phyloP scores from a whole-genome alignment of 2,888 invertebrate species.

The Synanthedon myopaeformis region DNA sequence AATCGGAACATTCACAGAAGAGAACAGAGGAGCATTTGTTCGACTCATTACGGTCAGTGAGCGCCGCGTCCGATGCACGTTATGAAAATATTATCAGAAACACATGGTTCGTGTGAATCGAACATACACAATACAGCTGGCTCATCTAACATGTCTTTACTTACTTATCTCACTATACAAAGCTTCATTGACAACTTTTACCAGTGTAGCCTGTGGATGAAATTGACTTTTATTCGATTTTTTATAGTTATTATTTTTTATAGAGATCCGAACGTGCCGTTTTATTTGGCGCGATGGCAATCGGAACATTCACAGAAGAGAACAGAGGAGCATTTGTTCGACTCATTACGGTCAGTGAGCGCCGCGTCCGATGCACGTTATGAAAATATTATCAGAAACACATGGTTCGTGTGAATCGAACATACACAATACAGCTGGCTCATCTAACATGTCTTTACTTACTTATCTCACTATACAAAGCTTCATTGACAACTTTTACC shows the following conservation, averaged over 20 bases:
- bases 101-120: conserved; percentile 34
- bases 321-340: conserved; percentile 41
- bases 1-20: conserved; percentile 58
- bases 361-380: conserved; percentile 22
- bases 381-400: conserved; percentile 62
- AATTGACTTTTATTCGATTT: too few species aligned
- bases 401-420: conserved; percentile 25
- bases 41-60: conserved; percentile 34
- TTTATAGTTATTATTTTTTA: too few species aligned
- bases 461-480: too few species aligned
- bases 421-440: conserved; percentile 1
- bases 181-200: too few species aligned
- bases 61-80: conserved; percentile 15
- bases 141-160: too few species aligned
- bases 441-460: too few species aligned
- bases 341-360: conserved; percentile 34
- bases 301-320: conserved; percentile 56
- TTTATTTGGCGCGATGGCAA: conserved; percentile 33
- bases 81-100: conserved; percentile 61
- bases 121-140: conserved; percentile 1
- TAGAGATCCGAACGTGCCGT: conserved; percentile 8
- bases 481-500: too few species aligned
- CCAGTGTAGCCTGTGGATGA: too few species aligned
- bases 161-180: too few species aligned
- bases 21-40: conserved; percentile 43